phyloP scores from a whole-genome alignment of 2,888 invertebrate genomes.

The Acholoe squamosa region DNA sequence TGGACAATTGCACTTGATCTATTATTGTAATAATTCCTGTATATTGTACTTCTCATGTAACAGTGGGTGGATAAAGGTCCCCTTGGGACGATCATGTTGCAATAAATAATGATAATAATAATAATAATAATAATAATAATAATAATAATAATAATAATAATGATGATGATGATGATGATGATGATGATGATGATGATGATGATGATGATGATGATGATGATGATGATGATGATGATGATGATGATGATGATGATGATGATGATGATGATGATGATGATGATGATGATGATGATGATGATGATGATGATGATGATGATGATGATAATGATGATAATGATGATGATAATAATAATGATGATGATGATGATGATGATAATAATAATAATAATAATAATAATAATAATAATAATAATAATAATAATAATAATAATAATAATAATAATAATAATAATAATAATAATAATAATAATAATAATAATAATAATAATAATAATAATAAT shows the following conservation, averaged over 20 bases:
- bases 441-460: too few species aligned
- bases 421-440: neutral
- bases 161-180: conserved; percentile 57
- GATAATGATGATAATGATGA: conserved; percentile 63
- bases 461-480: too few species aligned
- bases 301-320: conserved; percentile 21
- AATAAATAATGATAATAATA: too few species aligned
- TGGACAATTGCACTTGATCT: too few species aligned
- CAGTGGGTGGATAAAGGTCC: too few species aligned
- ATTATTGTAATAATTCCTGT: too few species aligned
- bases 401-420: neutral
- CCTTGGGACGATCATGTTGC: too few species aligned
- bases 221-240: neutral
- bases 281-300: neutral
- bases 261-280: conserved; percentile 67
- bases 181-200: conserved; percentile 45
- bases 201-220: neutral
- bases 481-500: too few species aligned
- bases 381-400: neutral
- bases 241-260: neutral
- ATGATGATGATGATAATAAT: conserved; percentile 13
- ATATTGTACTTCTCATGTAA: too few species aligned
- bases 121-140: too few species aligned
- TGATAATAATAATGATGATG: conserved; percentile 47
- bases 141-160: conserved; percentile 31